Base-by-base conservation (phyloP, 2,113 vertebrate species). In the Myotis davidii region DNA sequence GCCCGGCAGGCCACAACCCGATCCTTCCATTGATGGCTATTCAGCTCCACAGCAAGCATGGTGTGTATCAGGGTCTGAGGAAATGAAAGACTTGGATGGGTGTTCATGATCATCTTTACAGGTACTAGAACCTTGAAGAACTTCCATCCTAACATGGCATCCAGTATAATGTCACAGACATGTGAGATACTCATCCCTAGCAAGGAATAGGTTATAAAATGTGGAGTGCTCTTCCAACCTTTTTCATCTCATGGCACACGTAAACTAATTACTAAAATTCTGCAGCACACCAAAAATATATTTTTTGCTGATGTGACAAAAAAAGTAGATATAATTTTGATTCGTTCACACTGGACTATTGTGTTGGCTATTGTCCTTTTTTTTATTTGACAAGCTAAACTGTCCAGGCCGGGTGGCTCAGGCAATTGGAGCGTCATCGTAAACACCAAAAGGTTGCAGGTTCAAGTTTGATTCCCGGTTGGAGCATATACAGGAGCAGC, bases 11-110 rank as follows among this genome's bases (percentile, higher is more conserved):
- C 98, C 85, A 98, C 39, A 45, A 97, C 86, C 61, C 98, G 88
- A 50, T 98, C 97, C 91, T 79, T 97, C 98, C 98, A 99, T 8
- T 98, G 98, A 67, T 34, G 18, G n/a, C 98, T 98, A 48, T 98
- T 99, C 73, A 99, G 85, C 85, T 98, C 96, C 65, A 98, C 97
- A n/a, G 98, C 98, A 94, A 99, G 97, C 85, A 98, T 95, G 59
- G 96, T 98, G n/a, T 98, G 97, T 93, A 98, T 98, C 96, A 99
- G 87, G 82, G 95, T 97, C 99, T 99, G 94, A 83, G 92, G 84
- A 94, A 61, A 90, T 48, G n/a, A 48, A 93, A 91, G 48, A 16
- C 17, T 70, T 81, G 23, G 10, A 18, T 73, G 45, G 48, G n/a
- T 59, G 67, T 37, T 94, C 59, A 61, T 0, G 9, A 50, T 94